Percentiles rank a stretch among this genome's conserved stretches.
These are phyloP conservation scores for Macropodus opercularis DNA, from an alignment of 2,797 vertebrate genomes.

Conservation along the genomic window DNA sequence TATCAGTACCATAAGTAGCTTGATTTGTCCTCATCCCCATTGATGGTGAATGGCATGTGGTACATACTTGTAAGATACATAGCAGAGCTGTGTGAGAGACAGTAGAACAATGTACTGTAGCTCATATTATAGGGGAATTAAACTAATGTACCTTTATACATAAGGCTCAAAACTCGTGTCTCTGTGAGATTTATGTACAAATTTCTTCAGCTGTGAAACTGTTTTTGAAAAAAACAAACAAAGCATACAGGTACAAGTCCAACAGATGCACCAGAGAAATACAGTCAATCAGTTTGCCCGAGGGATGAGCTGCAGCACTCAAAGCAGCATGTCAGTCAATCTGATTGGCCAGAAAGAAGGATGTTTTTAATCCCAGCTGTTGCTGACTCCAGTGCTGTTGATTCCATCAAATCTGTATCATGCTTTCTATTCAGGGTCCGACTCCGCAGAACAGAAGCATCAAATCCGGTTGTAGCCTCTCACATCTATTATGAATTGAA, in stretches of 20 bases:
- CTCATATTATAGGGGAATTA: constrained; percentile 1
- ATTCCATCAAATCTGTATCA: constrained; percentile 65
- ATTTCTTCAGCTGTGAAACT: constrained; percentile 34
- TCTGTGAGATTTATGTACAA: constrained; percentile 37
- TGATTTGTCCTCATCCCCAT: constrained; percentile 6
- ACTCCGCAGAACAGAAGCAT: constrained; percentile 14
- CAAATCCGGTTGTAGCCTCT: constrained; percentile 44
- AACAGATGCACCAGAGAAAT: constrained; percentile 14
- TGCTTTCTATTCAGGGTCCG: constrained; percentile 48
- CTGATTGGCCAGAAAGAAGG: constrained; percentile 66
- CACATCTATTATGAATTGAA: constrained; percentile 37
- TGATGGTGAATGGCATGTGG: neutral
- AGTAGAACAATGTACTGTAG: constrained; percentile 1
- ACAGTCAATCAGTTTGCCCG: constrained; percentile 19
- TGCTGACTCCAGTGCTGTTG: constrained; percentile 53
- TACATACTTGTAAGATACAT: constrained; percentile 3
- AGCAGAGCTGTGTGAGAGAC: neutral
- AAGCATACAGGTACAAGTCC: constrained; percentile 39
- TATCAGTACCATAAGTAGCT: constrained; percentile 41
- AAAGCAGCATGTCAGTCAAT: constrained; percentile 62
- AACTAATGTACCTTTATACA: constrained; percentile 18
- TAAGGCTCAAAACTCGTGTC: constrained; percentile 44
- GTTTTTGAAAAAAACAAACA: constrained; percentile 34
- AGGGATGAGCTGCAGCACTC: constrained; percentile 53
- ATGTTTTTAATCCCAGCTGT: constrained; percentile 65